Evolutionary conservation across 2,888 invertebrate species (phyloP).

Genomic region (Thecophora atra): DNA sequence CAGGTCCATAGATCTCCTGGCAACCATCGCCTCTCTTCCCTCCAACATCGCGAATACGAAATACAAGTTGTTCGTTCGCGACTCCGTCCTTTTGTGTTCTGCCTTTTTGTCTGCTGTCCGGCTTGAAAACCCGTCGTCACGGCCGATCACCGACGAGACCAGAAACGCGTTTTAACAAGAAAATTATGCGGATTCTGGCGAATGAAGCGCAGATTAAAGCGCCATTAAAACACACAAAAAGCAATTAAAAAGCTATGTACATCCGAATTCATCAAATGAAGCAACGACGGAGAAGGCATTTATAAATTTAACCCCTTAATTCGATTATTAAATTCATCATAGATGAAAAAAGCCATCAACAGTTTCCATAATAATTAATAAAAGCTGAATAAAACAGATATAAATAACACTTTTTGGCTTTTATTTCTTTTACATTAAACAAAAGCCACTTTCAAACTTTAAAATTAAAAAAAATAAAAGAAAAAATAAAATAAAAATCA

Average conservation of each 20-base stretch:
- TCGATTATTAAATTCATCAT: too few relatives aligned
- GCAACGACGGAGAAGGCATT: too few relatives aligned
- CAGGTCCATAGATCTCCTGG: too few relatives aligned
- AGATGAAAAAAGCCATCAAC: too few relatives aligned
- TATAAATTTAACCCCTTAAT: background rate
- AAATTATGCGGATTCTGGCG: background rate
- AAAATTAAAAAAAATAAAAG: background rate
- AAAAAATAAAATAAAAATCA: background rate
- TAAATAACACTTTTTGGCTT: too few relatives aligned
- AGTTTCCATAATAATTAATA: too few relatives aligned
- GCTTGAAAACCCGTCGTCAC: background rate
- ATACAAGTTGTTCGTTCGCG: background rate
- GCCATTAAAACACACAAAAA: background rate
- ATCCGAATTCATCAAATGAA: too few relatives aligned
- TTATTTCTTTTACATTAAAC: too few relatives aligned
- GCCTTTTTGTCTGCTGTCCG: background rate
- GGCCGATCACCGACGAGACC: background rate
- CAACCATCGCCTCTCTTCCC: background rate
- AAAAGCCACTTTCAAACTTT: too few relatives aligned
- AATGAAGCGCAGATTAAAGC: background rate
- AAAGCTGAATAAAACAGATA: too few relatives aligned
- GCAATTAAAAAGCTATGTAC: too few relatives aligned
- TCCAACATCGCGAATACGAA: background rate
- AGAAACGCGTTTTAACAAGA: constrained; percentile 5
- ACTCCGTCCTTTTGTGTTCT: background rate